Base-by-base conservation (phyloP, 2,888 invertebrate genomes). In the Agrotis clavis region DNA sequence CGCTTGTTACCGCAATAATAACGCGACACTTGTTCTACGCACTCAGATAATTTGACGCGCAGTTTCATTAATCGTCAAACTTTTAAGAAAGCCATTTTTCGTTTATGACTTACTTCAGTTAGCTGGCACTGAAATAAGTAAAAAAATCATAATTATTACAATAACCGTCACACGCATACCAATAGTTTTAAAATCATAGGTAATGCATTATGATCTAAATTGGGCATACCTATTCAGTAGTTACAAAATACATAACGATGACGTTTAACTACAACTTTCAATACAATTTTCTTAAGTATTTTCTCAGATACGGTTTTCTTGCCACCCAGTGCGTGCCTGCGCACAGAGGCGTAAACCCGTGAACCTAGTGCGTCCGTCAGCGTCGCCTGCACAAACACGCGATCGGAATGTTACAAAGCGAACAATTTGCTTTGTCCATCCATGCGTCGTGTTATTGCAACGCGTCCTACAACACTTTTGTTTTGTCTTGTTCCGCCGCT, bases 1-100 rank as follows among this genome's bases (percentile, higher is more conserved):
- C 87, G 85, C 88, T 89, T 88, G 90, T 90, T 88, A 85, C 86
- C 87, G 80, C 89, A 86, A 84, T 85, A 82, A 88, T 85, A 88
- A 81, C 81, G 72, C 70, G 63, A 69, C 77, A 68, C 67, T 71
- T 72, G 65, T 13, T 51, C 7, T 57, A 76, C 87, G 80, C 84
- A 87, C 88, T 82, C 41, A 2, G 64, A 18, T 13, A 4, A 4
- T 54, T 16, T 60, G 30, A 67, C 74, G 51, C 45, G 67, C 72
- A 48, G n/a, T 67, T 69, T 35, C 14, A 51, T 19, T 19, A 16
- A 16, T 1, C 0, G 13, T 18, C 7, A 48, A 5, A n/a, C 41
- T 53, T 66, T 19, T 53, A 18, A 16, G 1, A 0, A 25, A 14
- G 18, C 4, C 6, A 18, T 25, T 19, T 13, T n/a, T 4, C n/a